Evolutionary conservation across 2,797 vertebrate genomes (phyloP).

Genomic region (Eulemur mongoz): DNA sequence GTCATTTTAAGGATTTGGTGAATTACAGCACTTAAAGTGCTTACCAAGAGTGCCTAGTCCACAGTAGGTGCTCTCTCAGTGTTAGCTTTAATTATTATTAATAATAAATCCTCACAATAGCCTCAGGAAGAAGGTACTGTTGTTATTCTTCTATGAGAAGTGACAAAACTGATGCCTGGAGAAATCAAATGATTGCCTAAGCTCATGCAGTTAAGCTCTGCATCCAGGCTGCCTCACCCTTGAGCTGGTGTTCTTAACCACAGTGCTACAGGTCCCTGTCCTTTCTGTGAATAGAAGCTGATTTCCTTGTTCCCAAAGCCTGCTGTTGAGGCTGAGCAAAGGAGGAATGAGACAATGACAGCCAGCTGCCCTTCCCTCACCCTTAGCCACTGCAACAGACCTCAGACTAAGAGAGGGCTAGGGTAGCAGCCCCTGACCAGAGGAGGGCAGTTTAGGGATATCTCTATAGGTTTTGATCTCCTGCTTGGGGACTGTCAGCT

Average conservation of each 20-base stretch:
- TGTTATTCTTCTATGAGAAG: not conserved
- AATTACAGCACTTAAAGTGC: not conserved
- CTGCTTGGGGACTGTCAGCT: not conserved
- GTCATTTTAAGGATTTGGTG: not conserved
- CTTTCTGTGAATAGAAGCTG: not conserved
- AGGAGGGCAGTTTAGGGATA: not conserved
- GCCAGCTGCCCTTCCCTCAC: not conserved
- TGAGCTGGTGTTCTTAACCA: not conserved
- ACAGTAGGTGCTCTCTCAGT: not conserved
- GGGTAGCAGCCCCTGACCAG: not conserved
- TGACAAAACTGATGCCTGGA: not conserved
- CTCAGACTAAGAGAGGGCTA: not conserved
- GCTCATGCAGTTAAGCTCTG: not conserved
- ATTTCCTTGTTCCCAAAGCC: not conserved
- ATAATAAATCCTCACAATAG: not conserved
- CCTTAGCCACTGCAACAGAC: not conserved
- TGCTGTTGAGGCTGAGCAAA: not conserved
- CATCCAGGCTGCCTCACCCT: not conserved
- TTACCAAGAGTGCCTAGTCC: not conserved
- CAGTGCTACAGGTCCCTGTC: not conserved
- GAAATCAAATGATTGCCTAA: not conserved
- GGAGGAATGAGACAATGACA: not conserved
- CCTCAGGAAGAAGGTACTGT: not conserved
- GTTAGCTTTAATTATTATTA: slow-evolving; percentile 8
- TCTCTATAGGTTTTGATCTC: not conserved